Evolutionary conservation across 2,113 vertebrate genomes (phyloP), one percentile per base, ranked within the genome.

Genomic region (Stigmatopora argus): DNA sequence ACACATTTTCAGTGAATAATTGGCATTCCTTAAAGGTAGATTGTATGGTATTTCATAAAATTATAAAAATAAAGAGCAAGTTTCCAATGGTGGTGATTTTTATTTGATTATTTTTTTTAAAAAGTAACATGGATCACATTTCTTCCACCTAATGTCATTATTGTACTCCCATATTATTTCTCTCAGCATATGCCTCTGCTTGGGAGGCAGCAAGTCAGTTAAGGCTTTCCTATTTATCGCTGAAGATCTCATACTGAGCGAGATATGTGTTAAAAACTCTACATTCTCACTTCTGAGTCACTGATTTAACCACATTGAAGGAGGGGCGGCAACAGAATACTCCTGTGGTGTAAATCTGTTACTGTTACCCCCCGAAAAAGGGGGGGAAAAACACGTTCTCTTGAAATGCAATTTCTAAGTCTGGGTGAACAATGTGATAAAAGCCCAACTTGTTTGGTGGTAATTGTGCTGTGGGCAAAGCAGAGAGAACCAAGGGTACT

Each of bases 211-310:
- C 79, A 87, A 80, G 86, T 88, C 86, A 87, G 76, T 86, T 80
- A 74, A 77, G 35, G 79, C 85, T 76, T 35, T 89, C 85, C 88
- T 89, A 75, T 86, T 83, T 72, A 34, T 90, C 86, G 87, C 92
- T 91, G 88, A 90, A 89, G 91, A 86, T 85, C 90, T 94, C 91
- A 88, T 93, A 92, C 87, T 73, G 48, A 81, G 84, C 87, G 89
- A 80, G 87, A 88, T 90, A 93, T 92, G 95, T 97, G 95, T 93
- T 94, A 97, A 98, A 31, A 96, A 97, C 91, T 94, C 89, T 87
- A 96, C 90, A 92, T 95, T 98, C 94, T 93, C 95, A 97, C 94
- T 90, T 96, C 90, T 94, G 94, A 96, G 90, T 96, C 94, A 96
- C 90, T 88, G 73, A 90, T 92, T 91, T 93, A 93, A 94, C 91